Conservation (phyloP, 2,888 invertebrate species). For the Diarsia rubi region DNA sequence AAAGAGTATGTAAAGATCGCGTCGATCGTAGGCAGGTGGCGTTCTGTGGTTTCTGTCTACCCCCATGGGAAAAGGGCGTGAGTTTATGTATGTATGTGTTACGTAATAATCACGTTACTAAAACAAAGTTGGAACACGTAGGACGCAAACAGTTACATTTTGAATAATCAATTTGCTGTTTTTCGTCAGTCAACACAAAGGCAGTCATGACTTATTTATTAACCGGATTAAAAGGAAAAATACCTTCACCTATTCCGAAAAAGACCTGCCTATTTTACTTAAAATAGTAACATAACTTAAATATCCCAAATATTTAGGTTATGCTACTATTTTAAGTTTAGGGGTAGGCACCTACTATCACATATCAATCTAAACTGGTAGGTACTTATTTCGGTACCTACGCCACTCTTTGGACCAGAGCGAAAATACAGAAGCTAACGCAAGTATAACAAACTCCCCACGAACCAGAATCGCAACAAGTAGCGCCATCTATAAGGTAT, state of each 20-base stretch:
- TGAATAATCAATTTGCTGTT: neutral
- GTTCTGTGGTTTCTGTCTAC: too few species aligned
- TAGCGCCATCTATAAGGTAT: constrained; percentile 23
- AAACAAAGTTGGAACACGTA: neutral
- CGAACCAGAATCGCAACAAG: neutral
- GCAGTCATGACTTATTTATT: neutral
- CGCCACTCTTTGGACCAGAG: neutral
- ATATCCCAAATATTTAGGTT: too few species aligned
- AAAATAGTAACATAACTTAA: neutral
- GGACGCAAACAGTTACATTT: neutral
- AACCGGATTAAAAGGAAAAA: neutral
- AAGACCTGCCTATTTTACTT: neutral
- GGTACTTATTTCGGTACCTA: neutral
- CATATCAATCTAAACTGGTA: neutral
- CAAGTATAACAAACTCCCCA: neutral
- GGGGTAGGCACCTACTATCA: too few species aligned
- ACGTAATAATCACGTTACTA: too few species aligned
- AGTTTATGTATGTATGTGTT: too few species aligned
- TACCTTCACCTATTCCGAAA: neutral
- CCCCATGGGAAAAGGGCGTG: too few species aligned
- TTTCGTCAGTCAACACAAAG: neutral
- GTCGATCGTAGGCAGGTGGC: too few species aligned
- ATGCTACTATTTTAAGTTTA: too few species aligned
- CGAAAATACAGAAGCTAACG: neutral
- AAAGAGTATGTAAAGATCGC: too few species aligned